Evolutionary conservation across 2,797 vertebrate genomes (phyloP).

Genomic region (Lemur catta): DNA sequence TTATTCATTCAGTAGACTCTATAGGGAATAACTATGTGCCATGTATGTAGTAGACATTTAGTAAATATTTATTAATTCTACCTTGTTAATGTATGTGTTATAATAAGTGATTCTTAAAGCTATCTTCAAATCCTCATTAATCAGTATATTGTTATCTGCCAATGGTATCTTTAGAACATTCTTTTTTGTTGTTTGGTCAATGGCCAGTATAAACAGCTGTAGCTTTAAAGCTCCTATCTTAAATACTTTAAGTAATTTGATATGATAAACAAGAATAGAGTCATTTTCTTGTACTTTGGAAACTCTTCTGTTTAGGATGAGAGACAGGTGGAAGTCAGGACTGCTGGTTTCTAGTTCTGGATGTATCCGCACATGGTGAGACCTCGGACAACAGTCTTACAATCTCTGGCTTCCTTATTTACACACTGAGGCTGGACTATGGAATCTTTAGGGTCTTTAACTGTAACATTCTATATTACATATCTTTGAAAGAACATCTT

Average conservation of each 20-base stretch:
- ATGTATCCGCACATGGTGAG: not conserved
- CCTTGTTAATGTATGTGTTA: not conserved
- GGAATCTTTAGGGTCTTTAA: not conserved
- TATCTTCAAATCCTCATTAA: not conserved
- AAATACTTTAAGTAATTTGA: not conserved
- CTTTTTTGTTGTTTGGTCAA: not conserved
- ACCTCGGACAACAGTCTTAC: not conserved
- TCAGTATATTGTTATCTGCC: not conserved
- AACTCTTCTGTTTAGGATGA: not conserved
- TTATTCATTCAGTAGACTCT: not conserved
- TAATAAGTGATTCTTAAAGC: not conserved
- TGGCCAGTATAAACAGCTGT: not conserved
- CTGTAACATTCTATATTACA: not conserved
- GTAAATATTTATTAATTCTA: not conserved
- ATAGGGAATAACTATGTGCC: not conserved
- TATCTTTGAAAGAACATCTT: not conserved
- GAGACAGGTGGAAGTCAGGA: not conserved
- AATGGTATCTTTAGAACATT: not conserved
- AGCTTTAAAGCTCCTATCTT: not conserved
- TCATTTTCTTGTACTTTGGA: not conserved
- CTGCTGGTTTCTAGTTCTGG: not conserved
- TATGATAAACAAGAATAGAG: not conserved
- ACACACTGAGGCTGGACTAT: not conserved
- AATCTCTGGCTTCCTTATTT: not conserved
- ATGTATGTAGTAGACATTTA: not conserved